Base-by-base conservation (phyloP, 2,113 vertebrate species). In the Rutilus rutilus region DNA sequence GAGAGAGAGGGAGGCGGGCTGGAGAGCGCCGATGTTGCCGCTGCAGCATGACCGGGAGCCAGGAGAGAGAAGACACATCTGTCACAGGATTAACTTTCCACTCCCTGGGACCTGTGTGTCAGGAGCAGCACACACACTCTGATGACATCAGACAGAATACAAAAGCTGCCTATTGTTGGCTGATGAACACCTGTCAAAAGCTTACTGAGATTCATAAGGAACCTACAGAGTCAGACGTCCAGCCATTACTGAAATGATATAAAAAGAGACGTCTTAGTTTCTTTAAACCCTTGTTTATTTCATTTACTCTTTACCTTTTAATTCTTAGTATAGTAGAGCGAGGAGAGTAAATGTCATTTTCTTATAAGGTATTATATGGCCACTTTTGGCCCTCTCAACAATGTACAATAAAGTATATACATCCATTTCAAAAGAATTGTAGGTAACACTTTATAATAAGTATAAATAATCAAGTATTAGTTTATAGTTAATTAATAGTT, bases 81-180 rank as follows among this genome's bases (percentile, higher is more conserved):
- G 97, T 96, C 95, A 95, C 94, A 93, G 96, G 96, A 96, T 97
- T 97, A 97, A 94, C 96, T 97, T 97, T 96, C 96, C 95, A 96
- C 96, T 97, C 95, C 93, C 94, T 94, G 96, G 97, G 96, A 97
- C 96, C 82, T 95, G 93, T 94, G 95, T 96, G 96, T 96, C 96
- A 95, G 93, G 92, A 86, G 50, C 52, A 77, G n/a, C 50, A 57
- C 74, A 64, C 30, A 39, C 69, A 78, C 73, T 62, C 76, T 81
- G 80, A 50, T 69, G 71, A 65, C 83, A 88, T 90, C 87, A 90
- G 90, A 90, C 82, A 85, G 82, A 91, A 87, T 78, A 89, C 87
- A 83, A 88, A 89, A 89, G 87, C 76, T 4, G 25, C 67, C 79
- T 27, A 76, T 79, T 86, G 87, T 83, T 73, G 82, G 27, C 80